A percentile compares a stretch with the other conserved stretches of the same genome.
Conservation (phyloP, 1,140 invertebrate species). For the Heterodera carotae region DNA sequence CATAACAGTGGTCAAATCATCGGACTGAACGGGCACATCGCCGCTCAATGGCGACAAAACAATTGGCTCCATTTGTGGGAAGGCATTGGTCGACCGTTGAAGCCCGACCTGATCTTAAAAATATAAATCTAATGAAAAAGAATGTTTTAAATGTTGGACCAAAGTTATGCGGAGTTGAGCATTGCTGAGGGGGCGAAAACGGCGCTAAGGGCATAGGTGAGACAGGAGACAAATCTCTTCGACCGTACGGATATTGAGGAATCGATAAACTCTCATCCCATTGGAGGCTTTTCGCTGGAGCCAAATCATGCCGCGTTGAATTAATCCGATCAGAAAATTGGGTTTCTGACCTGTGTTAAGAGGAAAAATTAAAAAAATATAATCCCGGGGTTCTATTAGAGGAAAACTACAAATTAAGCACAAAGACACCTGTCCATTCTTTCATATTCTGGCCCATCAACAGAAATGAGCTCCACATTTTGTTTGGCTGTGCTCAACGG, state of each 20-base stretch:
- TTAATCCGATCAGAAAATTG: slow-evolving; percentile 13
- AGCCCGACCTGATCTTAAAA: too few species aligned
- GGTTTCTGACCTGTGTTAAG: slow-evolving; percentile 17
- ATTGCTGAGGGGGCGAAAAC: slow-evolving; percentile 15
- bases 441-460: slow-evolving; percentile 11
- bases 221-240: background rate
- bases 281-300: slow-evolving; percentile 2
- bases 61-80: background rate
- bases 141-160: too few species aligned
- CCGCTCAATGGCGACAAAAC: background rate
- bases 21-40: background rate
- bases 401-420: background rate
- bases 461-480: slow-evolving; percentile 9
- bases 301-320: background rate
- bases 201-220: background rate
- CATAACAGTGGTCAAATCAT: slow-evolving; percentile 3
- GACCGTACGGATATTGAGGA: background rate
- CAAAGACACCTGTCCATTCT: slow-evolving; percentile 11
- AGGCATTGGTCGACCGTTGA: background rate
- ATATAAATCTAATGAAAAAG: too few species aligned
- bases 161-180: background rate
- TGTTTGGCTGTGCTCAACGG: slow-evolving; percentile 15
- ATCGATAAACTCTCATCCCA: slow-evolving; percentile 12
- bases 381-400: too few species aligned
- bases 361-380: background rate